These are phyloP conservation scores for Heloderma charlesbogerti DNA, from an alignment of 2,113 vertebrate species.

Conservation along the genomic window DNA sequence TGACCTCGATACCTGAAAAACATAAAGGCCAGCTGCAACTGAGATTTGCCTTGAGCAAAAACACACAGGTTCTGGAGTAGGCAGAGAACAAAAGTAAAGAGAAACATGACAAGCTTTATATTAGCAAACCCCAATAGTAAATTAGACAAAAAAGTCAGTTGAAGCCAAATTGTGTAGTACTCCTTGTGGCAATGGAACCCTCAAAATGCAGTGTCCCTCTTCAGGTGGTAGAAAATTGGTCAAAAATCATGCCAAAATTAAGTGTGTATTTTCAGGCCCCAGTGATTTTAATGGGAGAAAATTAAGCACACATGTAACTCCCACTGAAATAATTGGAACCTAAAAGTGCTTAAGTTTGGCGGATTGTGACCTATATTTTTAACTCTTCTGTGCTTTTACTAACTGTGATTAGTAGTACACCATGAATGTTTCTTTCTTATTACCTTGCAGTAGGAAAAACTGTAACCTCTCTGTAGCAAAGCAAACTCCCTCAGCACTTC, in stretches of 20 bases:
- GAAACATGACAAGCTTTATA: too few species aligned
- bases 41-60: too few species aligned
- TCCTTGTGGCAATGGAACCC: too few species aligned
- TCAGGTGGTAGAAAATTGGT: too few species aligned
- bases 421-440: neutral
- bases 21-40: too few species aligned
- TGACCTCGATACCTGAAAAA: too few species aligned
- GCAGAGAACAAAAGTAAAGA: too few species aligned
- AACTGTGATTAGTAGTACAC: neutral
- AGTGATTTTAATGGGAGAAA: neutral
- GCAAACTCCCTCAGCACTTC: conserved; percentile 12
- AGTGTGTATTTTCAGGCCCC: neutral
- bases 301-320: neutral
- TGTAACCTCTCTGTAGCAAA: conserved; percentile 47
- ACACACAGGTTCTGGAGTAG: too few species aligned
- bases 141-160: too few species aligned
- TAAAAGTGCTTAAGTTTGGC: neutral
- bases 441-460: conserved; percentile 45
- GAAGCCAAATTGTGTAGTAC: too few species aligned
- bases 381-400: neutral
- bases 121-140: too few species aligned
- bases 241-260: neutral
- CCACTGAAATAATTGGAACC: neutral
- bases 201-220: too few species aligned
- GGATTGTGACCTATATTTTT: neutral